A percentile compares a stretch with the other conserved stretches of the same genome.
Conservation (phyloP, 2,797 vertebrate species). For the Nyctibius grandis region DNA sequence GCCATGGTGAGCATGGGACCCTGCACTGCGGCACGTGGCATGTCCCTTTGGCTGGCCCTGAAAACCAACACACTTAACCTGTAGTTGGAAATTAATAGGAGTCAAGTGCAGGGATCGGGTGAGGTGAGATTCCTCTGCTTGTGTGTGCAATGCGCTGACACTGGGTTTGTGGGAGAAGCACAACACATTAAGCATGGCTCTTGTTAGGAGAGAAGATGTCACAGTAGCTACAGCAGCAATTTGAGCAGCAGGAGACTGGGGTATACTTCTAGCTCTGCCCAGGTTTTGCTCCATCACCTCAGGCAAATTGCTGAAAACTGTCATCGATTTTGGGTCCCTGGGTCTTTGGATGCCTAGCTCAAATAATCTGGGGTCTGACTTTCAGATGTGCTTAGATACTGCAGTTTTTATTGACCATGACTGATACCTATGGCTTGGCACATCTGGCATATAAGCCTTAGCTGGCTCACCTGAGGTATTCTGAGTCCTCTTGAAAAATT, state of each 20-base stretch:
- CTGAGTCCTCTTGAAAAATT: neutral
- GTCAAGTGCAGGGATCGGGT: neutral
- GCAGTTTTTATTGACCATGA: neutral
- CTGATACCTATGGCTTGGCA: neutral
- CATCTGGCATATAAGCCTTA: neutral
- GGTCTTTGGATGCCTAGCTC: neutral
- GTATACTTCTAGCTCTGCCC: neutral
- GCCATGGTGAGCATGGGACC: neutral
- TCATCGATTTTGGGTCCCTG: neutral
- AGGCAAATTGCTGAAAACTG: constrained; percentile 23
- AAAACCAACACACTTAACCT: neutral
- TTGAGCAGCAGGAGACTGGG: neutral
- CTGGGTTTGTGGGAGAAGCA: neutral
- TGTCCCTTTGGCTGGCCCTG: neutral
- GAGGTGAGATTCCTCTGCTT: neutral
- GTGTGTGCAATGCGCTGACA: neutral
- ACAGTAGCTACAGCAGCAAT: neutral
- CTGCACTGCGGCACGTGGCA: neutral
- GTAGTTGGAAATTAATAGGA: neutral
- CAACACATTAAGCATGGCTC: neutral
- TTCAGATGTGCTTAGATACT: neutral
- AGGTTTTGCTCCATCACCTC: constrained; percentile 28
- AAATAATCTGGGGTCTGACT: constrained; percentile 11
- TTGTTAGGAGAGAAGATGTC: neutral
- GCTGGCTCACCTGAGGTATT: neutral